Base-by-base conservation (phyloP, 2,113 vertebrate species). In the Anolis sagrei region DNA sequence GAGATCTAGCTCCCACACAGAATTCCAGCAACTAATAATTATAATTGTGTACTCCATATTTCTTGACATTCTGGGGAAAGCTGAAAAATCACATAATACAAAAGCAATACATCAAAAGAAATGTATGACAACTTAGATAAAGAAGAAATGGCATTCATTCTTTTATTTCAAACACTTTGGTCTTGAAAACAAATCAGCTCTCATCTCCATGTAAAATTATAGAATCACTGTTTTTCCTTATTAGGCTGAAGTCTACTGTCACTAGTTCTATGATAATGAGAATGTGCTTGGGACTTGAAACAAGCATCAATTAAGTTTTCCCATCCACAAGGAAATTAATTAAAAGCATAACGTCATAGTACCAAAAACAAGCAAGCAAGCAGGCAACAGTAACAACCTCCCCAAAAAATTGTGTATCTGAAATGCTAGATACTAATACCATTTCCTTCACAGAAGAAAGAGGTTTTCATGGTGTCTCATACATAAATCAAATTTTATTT, bases 221-320 rank as follows among this genome's bases (percentile, higher is more conserved):
- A 68, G n/a, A 84, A 66, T 19, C 7, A 39, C 16, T 21, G 44
- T 27, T 36, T 89, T 90, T 90, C 88, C 92, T 93, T 92, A 92
- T 79, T 19, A 61, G 76, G 69, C 82, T 36, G 79, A 87, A 86
- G 68, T 54, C 51, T 87, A 79, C 81, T 84, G 88, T 89, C 92
- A 93, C 91, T 89, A 92, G 76, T 88, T 84, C 83, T 90, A 90
- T 78, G 44, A n/a, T 85, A 81, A 80, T 64, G 48, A 76, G 32
- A 82, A 90, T 2, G 73, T 86, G 83, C 87, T 48, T n/a, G 29
- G 87, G 79, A 86, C 3, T 75, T 87, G 48, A 91, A 90, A 74
- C 32, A 86, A 25, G 61, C 14, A 74, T 51, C 90, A 82, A 90
- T 84, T 77, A 84, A 70, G 61, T 39, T 87, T 25, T 25, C 27